phyloP scores from a whole-genome alignment of 2,113 vertebrate species.

The Muscicapa adusta region DNA sequence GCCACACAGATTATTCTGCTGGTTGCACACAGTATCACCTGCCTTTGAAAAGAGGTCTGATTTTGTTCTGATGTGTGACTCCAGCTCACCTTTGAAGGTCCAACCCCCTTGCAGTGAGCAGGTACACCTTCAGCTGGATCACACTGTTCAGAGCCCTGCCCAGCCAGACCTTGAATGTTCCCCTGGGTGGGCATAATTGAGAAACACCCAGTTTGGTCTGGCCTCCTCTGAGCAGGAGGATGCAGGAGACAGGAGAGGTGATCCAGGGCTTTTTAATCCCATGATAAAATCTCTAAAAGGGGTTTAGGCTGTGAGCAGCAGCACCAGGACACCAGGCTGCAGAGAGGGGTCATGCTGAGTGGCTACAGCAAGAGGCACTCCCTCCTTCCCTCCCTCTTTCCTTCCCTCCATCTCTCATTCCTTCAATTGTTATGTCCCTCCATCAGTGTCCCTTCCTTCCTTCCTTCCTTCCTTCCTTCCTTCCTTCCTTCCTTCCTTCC shows the following conservation, averaged over 20 bases:
- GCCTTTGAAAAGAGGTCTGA: background rate
- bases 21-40: background rate
- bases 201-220: background rate
- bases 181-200: background rate
- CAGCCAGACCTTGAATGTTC: background rate
- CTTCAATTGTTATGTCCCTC: too few relatives aligned
- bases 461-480: background rate
- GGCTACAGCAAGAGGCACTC: background rate
- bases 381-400: background rate
- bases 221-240: background rate
- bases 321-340: background rate
- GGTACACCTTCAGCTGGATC: background rate
- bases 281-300: background rate
- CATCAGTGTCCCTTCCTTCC: too few relatives aligned
- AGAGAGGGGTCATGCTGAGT: background rate
- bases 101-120: background rate
- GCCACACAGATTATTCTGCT: background rate
- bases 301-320: background rate
- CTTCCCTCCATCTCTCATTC: background rate
- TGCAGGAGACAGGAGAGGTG: background rate
- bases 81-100: background rate
- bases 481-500: background rate
- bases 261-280: background rate
- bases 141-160: background rate
- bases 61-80: background rate